Evolutionary conservation across 2,888 invertebrate genomes (phyloP), one percentile per base, ranked within the genome.

Genomic region (Julus scanicus): DNA sequence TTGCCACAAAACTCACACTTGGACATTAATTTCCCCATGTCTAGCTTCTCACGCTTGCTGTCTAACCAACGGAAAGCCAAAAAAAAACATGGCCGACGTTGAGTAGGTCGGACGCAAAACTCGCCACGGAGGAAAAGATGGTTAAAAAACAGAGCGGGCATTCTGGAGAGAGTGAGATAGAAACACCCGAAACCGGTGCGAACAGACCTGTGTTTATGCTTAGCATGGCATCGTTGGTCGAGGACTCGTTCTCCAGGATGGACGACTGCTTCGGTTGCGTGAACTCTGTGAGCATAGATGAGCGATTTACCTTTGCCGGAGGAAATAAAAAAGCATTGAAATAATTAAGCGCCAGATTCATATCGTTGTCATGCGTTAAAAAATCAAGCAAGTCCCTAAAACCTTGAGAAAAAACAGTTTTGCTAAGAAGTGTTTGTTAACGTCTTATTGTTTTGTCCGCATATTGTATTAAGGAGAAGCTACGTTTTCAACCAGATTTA

Each of bases 1-100:
- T 94, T 95, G 53, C 96, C 95, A 91, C 97, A 97, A 89, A 94
- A 94, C 92, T 96, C 96, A 91, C 96, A 97, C 90, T 94, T 95
- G 0, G 88, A 88, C 88, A 89, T 37, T 57, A 57, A 15, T 15
- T 57, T 57, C 39, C 83, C 86, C 39, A 71, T 17, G 48, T 88
- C 84, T 17, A 40, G 40, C 86, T 88, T 86, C 86, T 88, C 57
- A 9, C 48, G 87, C 39, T 80, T 88, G 87, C 40, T 88, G 86
- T 87, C 48, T 57, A 40, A 48, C 11, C 48, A 88, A 29, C 11
- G 40, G 40, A 37, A 49, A 87, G 87, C 29, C 29, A 87, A 57
- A 87, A 87, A 71, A 29, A 29, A 29, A 29, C 29, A 48, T 17
- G 57, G 57, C 57, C 57, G 57, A 4, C 85, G 20, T 83, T 53